Evolutionary conservation across 2,113 vertebrate species (phyloP), one percentile per base, ranked within the genome.

Genomic region (Pedetes capensis): DNA sequence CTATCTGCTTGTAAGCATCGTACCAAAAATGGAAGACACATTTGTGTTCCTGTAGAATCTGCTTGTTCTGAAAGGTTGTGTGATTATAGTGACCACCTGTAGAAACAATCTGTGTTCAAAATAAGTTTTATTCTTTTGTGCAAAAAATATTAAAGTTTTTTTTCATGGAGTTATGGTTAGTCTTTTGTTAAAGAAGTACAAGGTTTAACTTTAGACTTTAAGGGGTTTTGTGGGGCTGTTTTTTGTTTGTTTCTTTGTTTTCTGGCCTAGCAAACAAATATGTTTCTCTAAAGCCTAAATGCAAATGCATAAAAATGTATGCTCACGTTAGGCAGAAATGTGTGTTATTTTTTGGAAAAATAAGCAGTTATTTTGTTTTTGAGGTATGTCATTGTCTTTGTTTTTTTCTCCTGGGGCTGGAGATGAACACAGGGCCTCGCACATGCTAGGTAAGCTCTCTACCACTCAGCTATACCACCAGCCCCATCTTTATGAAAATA

Each of bases 111-210:
- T 75, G 5, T 39, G 55, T 91, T 81, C 47, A 42, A 95, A 95
- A 37, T 88, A 64, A 22, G 47, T 66, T 84, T 75, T 42, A 44
- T n/a, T 76, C 27, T 87, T 66, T 88, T 57, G 14, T 84, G 8
- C 49, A 93, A 22, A 96, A 68, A 79, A 59, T 3, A 74, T n/a
- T 89, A 69, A 55, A 61, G 20, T 27, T 74, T 29, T 83, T 17
- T 34, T 25, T 34, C 42, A 22, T 75, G 14, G n/a, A 78, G 39
- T 86, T 91, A 44, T n/a, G 7, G 3, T 84, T 76, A 57, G 14
- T 93, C 89, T 96, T 34, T 39, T 59, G 23, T 59, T 81, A 76
- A 82, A 76, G 51, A 76, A 94, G 82, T 68, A 12, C 44, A 69
- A 37, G n/a, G 61, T 96, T 85, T 55, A 76, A 57, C 47, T 78